A percentile compares a stretch with the other conserved stretches of the same genome.
phyloP scores from a whole-genome alignment of 2,888 invertebrate genomes.

The Embidobia sp. region DNA sequence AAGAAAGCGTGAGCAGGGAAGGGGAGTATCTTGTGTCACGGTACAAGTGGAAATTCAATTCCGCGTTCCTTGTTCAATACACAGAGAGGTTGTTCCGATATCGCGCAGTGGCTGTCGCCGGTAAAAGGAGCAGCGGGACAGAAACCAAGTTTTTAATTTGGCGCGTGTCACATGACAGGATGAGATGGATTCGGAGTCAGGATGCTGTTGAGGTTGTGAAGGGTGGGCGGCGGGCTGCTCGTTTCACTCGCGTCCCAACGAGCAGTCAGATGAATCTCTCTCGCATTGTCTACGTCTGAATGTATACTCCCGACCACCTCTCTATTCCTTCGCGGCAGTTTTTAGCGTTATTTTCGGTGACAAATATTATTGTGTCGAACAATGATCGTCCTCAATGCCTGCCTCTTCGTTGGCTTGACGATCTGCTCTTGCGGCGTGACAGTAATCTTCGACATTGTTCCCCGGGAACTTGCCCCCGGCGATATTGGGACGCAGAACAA shows the following conservation, averaged over 20 bases:
- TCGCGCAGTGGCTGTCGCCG: slow-evolving; percentile 71
- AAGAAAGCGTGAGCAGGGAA: slow-evolving; percentile 7
- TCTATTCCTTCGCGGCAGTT: slow-evolving; percentile 69
- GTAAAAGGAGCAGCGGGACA: slow-evolving; percentile 73
- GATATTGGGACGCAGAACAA: slow-evolving; percentile 76
- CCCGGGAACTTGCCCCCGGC: slow-evolving; percentile 74
- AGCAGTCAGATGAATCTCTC: slow-evolving; percentile 78
- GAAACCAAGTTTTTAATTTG: slow-evolving; percentile 81
- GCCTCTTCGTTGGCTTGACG: slow-evolving; percentile 66
- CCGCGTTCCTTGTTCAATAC: slow-evolving; percentile 65
- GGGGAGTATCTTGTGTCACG: slow-evolving; percentile 43
- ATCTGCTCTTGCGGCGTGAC: slow-evolving; percentile 64
- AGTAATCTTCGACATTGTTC: slow-evolving; percentile 80
- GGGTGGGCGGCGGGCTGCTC: slow-evolving; percentile 63
- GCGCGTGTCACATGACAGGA: slow-evolving; percentile 76
- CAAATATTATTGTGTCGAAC: slow-evolving; percentile 81
- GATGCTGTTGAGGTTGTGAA: slow-evolving; percentile 63
- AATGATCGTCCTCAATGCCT: slow-evolving; percentile 78
- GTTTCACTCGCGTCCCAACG: slow-evolving; percentile 71
- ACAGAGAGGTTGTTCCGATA: slow-evolving; percentile 72
- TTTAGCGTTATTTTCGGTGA: slow-evolving; percentile 79
- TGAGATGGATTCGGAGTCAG: slow-evolving; percentile 64
- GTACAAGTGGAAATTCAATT: slow-evolving; percentile 58
- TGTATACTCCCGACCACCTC: slow-evolving; percentile 75
- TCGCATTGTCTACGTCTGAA: slow-evolving; percentile 79